Evolutionary conservation across 2,113 vertebrate species (phyloP), one percentile per base, ranked within the genome.

Genomic region (Notarius lentiginosus): DNA sequence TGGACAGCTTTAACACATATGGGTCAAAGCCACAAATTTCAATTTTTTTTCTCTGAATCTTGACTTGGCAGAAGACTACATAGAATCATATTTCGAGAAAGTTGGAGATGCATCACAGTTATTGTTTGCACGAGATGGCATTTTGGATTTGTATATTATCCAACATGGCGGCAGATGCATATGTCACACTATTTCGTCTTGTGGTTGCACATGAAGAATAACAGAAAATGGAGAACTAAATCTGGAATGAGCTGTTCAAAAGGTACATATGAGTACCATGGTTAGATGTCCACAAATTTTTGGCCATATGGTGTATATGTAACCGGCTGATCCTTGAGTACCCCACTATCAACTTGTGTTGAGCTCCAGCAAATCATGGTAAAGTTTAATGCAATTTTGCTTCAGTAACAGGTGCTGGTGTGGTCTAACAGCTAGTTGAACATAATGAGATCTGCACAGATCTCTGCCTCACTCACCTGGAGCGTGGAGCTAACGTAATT

Each of bases 401-500:
- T 70, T 60, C 53, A 81, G 73, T 86, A 72, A 73, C 77, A 82
- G 53, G 63, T 30, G 65, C 85, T 81, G 85, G 77, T 86, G 79
- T 85, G 84, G 85, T 81, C 79, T 72, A 79, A 83, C 72, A 86
- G 79, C 34, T 77, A 70, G 51, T 60, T 60, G 61, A 82, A 86
- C 60, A 88, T 34, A 77, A 88, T 77, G 73, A 83, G 49, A 88
- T 12, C 49, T 20, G 34, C 72, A 22, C 30, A 55, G 49, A 61
- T 68, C 53, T n/a, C 11, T 61, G 10, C 49, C 76, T 79, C n/a
- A 34, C 65, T 34, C 77, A 85, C 65, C 41, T 55, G 85, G 61
- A 79, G 53, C 51, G 73, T 66, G 47, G 61, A 2, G 27, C 14
- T 85, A 85, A 86, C 77, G 83, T 83, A 89, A 89, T 83, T 89